Percentiles rank a stretch among this genome's conserved stretches.
Conservation (phyloP, 2,888 invertebrate genomes). For the Nudaria mundana region DNA sequence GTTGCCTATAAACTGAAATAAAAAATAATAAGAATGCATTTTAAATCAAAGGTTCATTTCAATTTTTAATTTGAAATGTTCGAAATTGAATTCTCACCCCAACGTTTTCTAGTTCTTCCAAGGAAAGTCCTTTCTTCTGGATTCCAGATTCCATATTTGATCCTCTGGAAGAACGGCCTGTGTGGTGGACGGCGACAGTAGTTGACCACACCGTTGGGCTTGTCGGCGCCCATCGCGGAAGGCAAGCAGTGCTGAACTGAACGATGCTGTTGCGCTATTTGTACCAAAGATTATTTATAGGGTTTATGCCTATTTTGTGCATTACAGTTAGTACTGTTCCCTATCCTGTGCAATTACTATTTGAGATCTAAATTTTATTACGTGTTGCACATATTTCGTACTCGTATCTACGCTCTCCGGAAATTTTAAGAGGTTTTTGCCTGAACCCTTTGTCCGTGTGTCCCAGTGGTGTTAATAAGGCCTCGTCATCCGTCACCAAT, state of each 20-base stretch:
- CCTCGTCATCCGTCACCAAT: no score
- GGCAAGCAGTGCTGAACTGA: constrained; percentile 20
- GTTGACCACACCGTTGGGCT: constrained; percentile 63
- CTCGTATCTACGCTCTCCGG: no score
- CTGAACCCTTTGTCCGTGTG: no score
- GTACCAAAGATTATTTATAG: neutral
- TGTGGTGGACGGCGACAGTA: constrained; percentile 65
- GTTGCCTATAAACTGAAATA: no score
- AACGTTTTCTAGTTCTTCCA: constrained; percentile 82
- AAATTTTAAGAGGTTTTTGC: no score
- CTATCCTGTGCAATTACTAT: no score
- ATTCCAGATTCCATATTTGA: constrained; percentile 80
- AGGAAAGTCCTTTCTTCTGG: constrained; percentile 81
- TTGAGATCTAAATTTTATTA: no score
- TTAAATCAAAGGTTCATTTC: no score
- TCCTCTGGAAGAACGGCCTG: constrained; percentile 57
- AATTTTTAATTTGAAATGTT: neutral
- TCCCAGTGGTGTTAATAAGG: no score
- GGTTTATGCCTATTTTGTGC: constrained; percentile 14
- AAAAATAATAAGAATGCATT: no score
- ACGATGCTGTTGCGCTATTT: neutral
- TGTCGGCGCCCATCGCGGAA: constrained; percentile 66
- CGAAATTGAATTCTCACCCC: constrained; percentile 81
- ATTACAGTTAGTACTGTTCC: constrained; percentile 8
- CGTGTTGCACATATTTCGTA: no score